phyloP scores from a whole-genome alignment of 1,140 invertebrate species.

The Megalonaias nervosa region DNA sequence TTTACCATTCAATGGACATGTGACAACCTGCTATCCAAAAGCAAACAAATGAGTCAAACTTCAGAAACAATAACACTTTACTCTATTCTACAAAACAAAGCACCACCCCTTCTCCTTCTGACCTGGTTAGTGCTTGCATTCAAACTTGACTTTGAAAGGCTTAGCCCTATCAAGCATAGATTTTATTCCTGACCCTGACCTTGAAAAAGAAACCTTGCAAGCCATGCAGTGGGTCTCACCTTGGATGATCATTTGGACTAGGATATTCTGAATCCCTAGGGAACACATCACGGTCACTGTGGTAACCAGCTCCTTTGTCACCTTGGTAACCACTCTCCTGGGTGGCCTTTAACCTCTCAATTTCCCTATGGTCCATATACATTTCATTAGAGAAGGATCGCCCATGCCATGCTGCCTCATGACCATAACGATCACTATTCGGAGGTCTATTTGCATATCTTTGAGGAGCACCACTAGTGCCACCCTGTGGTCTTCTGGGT shows the following conservation, averaged over 20 bases:
- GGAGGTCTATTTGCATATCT: neutral
- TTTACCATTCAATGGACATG: too few relatives aligned
- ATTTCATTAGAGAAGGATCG: conserved; percentile 64
- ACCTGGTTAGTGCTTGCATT: too few relatives aligned
- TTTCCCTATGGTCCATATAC: conserved; percentile 64
- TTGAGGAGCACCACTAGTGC: conserved; percentile 21
- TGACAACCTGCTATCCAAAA: too few relatives aligned
- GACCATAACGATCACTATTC: conserved; percentile 15
- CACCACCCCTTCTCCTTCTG: too few relatives aligned
- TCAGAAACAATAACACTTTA: too few relatives aligned
- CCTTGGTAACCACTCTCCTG: conserved; percentile 6
- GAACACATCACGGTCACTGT: conserved; percentile 25
- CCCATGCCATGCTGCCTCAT: conserved; percentile 13
- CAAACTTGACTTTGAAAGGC: too few relatives aligned
- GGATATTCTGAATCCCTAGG: conserved; percentile 42
- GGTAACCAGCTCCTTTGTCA: neutral
- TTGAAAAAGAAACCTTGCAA: too few relatives aligned
- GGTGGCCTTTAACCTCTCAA: conserved; percentile 39
- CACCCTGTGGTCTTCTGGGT: conserved; percentile 25
- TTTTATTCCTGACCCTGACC: too few relatives aligned
- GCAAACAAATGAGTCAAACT: too few relatives aligned
- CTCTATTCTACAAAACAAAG: too few relatives aligned
- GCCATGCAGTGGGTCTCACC: conserved; percentile 43
- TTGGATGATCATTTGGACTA: conserved; percentile 44
- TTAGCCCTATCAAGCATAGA: too few relatives aligned